Evolutionary conservation across 2,888 invertebrate species (phyloP), one percentile per base, ranked within the genome.

Genomic region (Drosophila austrosaltans): DNA sequence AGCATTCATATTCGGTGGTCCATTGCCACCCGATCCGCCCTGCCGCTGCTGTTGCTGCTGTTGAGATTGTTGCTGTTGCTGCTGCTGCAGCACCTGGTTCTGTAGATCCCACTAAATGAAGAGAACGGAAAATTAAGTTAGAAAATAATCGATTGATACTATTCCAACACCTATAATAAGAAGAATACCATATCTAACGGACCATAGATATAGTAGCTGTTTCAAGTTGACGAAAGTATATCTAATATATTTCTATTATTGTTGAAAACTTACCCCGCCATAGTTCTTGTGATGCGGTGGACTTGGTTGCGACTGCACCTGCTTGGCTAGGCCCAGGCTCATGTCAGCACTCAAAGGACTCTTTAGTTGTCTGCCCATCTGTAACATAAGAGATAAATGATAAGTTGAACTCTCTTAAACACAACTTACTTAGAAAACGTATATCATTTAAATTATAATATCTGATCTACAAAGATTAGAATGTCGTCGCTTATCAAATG

Each of bases 261-360:
- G 61, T 53, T 20, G 48, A 42, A 48, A 70, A 92, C 92, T 92
- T 88, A 93, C 93, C 79, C 89, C 90, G 66, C 90, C 91, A 80
- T 92, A 92, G 74, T 90, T 92, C 78, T 93, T 93, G 82, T 92
- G 92, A 76, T 92, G 92, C 69, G 92, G 92, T 78, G 92, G 92
- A 87, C 92, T 92, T 73, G 92, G 91, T 79, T 93, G 92, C 66
- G 92, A 91, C 81, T 92, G 92, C 76, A 91, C 91, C 82, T 93
- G 93, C 77, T 92, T 93, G 69, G 91, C 91, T 78, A 92, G 76
- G 66, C 91, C 92, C 53, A 93, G 82, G 74, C 90, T 92, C 77
- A 92, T 92, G 76, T 92, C 93, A 57, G 91, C 90, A 63, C 91
- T 91, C 63, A 92, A 76, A 7, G 92, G 92, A 79, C 93, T 93